phyloP scores from a whole-genome alignment of 1,140 invertebrate species.

The Chelonus insularis region DNA sequence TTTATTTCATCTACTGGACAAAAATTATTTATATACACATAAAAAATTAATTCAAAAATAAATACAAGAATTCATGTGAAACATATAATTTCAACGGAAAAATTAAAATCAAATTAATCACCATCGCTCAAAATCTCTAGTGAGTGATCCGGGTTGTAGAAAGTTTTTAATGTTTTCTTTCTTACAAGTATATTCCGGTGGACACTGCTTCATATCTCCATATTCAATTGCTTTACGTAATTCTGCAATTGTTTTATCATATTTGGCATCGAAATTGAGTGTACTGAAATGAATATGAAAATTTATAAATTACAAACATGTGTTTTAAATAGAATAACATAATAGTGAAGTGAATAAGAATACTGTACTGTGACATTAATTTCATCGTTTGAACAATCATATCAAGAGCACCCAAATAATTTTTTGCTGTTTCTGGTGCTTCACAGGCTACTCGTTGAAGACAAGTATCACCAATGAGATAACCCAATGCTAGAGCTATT shows the following conservation, averaged over 20 bases:
- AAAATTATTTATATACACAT: no score
- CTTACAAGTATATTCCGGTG: constrained; percentile 54
- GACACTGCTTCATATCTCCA: constrained; percentile 47
- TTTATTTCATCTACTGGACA: no score
- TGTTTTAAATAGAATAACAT: no score
- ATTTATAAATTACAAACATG: no score
- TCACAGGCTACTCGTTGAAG: constrained; percentile 76
- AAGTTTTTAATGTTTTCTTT: constrained; percentile 54
- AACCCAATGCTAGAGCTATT: constrained; percentile 69
- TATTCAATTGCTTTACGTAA: constrained; percentile 54
- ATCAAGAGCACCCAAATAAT: constrained; percentile 75
- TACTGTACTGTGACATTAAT: constrained; percentile 71
- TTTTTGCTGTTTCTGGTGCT: constrained; percentile 69
- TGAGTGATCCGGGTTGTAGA: constrained; percentile 37
- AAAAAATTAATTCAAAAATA: no score
- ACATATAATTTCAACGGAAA: no score
- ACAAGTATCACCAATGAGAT: constrained; percentile 75
- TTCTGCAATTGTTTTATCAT: constrained; percentile 51
- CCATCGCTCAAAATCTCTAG: not conserved
- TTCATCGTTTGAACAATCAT: constrained; percentile 72
- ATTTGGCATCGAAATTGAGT: constrained; percentile 41
- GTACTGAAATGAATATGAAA: constrained; percentile 32
- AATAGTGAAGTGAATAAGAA: no score
- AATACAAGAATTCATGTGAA: no score
- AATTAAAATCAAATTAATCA: not conserved